phyloP scores from a whole-genome alignment of 2,797 vertebrate genomes.

The Heliangelus exortis region DNA sequence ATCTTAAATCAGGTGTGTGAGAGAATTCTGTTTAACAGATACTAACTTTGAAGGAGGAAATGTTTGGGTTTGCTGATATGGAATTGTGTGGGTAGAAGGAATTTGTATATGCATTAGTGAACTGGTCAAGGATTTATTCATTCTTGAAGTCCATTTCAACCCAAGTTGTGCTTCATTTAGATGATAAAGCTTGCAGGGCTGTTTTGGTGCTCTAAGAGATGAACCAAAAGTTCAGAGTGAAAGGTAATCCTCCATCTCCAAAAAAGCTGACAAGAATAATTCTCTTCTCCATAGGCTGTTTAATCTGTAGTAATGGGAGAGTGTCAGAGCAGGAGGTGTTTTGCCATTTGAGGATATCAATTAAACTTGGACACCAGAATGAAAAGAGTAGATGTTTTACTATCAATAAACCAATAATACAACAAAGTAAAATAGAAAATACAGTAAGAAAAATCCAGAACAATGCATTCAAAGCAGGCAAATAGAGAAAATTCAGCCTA shows the following conservation, averaged over 20 bases:
- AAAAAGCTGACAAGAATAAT: neutral
- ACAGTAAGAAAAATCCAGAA: too few relatives aligned
- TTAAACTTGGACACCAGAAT: too few relatives aligned
- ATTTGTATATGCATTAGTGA: neutral
- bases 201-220: neutral
- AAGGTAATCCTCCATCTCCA: neutral
- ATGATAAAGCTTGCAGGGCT: neutral
- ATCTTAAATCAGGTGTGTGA: neutral
- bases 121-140: neutral
- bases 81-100: neutral
- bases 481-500: too few relatives aligned
- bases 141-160: neutral
- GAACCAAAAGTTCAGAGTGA: neutral
- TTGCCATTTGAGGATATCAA: too few relatives aligned
- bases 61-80: neutral
- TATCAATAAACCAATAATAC: too few relatives aligned
- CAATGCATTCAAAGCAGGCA: too few relatives aligned
- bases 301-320: neutral
- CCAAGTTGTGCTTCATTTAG: neutral
- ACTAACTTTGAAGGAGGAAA: neutral
- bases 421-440: too few relatives aligned
- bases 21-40: neutral
- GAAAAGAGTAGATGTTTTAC: too few relatives aligned
- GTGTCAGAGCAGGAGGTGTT: accelerated
- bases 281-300: neutral